A percentile compares a stretch with the other conserved stretches of the same genome.
These are phyloP conservation scores for Pavo muticus DNA, from an alignment of 2,113 vertebrate genomes.

Conservation along the genomic window DNA sequence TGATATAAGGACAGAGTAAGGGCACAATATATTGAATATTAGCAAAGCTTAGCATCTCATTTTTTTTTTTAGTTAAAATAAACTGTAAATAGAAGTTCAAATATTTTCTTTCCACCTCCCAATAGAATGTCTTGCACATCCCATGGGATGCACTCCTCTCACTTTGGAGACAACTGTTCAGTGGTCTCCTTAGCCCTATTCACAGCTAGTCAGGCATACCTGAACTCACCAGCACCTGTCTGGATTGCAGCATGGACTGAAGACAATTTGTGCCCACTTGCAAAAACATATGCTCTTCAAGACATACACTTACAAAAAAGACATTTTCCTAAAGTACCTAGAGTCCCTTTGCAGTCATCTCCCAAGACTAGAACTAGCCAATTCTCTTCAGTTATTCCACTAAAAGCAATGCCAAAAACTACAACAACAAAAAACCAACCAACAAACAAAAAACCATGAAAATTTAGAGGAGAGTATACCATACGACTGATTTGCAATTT, in stretches of 20 bases:
- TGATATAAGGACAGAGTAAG: not conserved
- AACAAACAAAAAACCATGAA: not conserved
- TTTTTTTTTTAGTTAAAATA: not conserved
- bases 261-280: not conserved
- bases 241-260: not conserved
- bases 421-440: not conserved
- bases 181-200: not conserved
- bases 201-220: not conserved
- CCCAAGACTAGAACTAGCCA: not conserved
- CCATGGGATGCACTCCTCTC: too few relatives aligned
- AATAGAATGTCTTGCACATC: rapidly evolving
- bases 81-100: not conserved
- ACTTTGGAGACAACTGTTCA: not conserved
- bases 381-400: not conserved
- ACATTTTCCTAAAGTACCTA: not conserved
- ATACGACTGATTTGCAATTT: conserved; percentile 30
- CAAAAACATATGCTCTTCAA: conserved; percentile 9
- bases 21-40: not conserved
- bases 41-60: not conserved
- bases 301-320: not conserved
- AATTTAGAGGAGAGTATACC: not conserved
- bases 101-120: not conserved
- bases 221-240: not conserved
- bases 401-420: not conserved
- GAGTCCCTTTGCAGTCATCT: not conserved